A percentile compares a stretch with the other conserved stretches of the same genome.
phyloP scores from a whole-genome alignment of 2,888 invertebrate genomes.

The Saturnia pavonia region DNA sequence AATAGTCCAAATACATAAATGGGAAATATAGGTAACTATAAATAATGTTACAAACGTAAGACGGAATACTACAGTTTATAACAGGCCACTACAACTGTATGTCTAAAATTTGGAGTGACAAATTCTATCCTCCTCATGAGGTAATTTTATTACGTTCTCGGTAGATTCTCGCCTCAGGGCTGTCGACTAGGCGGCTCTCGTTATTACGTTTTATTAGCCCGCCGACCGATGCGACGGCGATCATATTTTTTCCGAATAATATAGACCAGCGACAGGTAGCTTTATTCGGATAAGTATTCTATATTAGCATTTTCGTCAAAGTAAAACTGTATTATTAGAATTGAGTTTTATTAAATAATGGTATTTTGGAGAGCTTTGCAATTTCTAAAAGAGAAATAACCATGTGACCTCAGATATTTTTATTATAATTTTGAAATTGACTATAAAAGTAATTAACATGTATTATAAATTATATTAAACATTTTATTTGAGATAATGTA shows the following conservation, averaged over 20 bases:
- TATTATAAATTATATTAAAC: too few relatives aligned
- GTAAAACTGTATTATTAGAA: conserved; percentile 15
- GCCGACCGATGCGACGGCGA: conserved; percentile 49
- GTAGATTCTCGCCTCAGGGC: conserved; percentile 64
- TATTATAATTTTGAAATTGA: neutral
- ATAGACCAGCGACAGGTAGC: conserved; percentile 50
- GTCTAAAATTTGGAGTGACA: conserved; percentile 62
- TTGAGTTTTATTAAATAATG: conserved; percentile 1
- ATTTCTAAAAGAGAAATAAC: neutral
- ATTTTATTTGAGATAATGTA: too few relatives aligned
- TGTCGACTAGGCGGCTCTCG: conserved; percentile 49
- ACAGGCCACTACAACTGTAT: conserved; percentile 27
- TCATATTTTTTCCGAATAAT: conserved; percentile 67
- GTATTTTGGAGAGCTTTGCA: neutral
- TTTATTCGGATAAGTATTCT: conserved; percentile 53
- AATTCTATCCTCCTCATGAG: conserved; percentile 65
- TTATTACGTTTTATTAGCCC: conserved; percentile 76
- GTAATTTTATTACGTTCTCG: conserved; percentile 72
- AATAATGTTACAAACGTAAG: neutral
- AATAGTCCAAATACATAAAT: neutral
- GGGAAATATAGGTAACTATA: neutral
- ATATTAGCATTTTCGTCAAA: conserved; percentile 38
- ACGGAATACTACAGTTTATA: neutral
- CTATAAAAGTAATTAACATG: neutral
- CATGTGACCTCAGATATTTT: neutral